These are phyloP conservation scores for Lumbricus terrestris DNA, from an alignment of 2,888 invertebrate species.

Conservation along the genomic window DNA sequence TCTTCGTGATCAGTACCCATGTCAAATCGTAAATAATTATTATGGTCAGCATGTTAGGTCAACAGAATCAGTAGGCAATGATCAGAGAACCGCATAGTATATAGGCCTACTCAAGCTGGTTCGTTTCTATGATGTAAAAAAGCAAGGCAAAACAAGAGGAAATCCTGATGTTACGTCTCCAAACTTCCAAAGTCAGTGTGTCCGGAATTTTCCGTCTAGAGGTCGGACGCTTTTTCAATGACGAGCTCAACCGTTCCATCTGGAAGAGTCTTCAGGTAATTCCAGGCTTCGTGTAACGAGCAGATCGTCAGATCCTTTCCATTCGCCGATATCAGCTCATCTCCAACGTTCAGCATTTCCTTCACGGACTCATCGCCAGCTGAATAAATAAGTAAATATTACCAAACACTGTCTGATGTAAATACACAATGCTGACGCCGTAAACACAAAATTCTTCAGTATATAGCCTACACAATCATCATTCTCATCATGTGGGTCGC, in stretches of 20 bases:
- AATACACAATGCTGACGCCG: neutral
- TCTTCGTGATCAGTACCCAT: neutral
- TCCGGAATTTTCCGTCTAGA: neutral
- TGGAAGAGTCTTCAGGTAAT: neutral
- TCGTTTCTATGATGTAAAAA: too few relatives aligned
- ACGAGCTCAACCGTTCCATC: neutral
- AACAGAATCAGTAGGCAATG: neutral
- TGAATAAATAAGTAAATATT: slow-evolving; percentile 3
- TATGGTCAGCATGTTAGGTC: neutral
- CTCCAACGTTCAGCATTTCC: neutral
- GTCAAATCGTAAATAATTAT: too few relatives aligned
- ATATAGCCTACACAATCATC: too few relatives aligned
- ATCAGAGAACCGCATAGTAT: neutral
- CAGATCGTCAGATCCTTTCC: neutral
- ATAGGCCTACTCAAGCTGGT: too few relatives aligned
- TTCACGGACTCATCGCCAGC: neutral
- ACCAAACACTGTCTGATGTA: neutral
- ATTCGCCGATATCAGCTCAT: neutral
- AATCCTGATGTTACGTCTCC: neutral
- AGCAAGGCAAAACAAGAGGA: neutral
- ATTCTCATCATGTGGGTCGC: too few relatives aligned
- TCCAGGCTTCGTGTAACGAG: neutral
- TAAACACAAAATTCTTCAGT: neutral
- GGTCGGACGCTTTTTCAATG: neutral
- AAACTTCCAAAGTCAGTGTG: neutral